Percentiles rank a stretch among this genome's conserved stretches.
phyloP scores from a whole-genome alignment of 2,888 invertebrate genomes.

The Macrosiphum euphorbiae region DNA sequence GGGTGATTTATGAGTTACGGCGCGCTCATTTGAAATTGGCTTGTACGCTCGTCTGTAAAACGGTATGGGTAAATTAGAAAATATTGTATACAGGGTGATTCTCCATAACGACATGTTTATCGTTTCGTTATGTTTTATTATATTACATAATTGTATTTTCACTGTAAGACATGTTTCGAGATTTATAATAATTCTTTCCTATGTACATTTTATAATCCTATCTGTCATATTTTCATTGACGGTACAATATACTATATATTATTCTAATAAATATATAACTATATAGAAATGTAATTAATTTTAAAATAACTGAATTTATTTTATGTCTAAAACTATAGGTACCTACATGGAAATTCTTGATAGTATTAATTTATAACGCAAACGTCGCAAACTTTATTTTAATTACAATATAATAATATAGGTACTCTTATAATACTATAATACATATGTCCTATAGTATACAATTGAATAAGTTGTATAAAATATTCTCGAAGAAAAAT shows the following conservation, averaged over 20 bases:
- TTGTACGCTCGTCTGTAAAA: constrained; percentile 6
- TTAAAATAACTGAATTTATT: background rate
- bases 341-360: background rate
- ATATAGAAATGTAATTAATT: background rate
- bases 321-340: background rate
- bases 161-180: background rate
- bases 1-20: constrained; percentile 58
- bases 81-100: constrained; percentile 38
- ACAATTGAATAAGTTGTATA: background rate
- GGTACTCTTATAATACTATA: background rate
- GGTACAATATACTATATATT: background rate
- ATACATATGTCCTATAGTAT: background rate
- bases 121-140: constrained; percentile 5
- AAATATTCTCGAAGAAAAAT: background rate
- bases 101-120: background rate
- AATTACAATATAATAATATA: background rate
- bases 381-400: background rate
- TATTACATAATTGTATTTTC: background rate
- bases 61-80: constrained; percentile 40
- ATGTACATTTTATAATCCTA: background rate
- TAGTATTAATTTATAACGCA: background rate
- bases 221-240: background rate
- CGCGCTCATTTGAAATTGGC: constrained; percentile 55
- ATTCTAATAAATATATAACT: background rate
- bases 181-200: background rate